These are phyloP conservation scores for Matsumyia berberina DNA, from an alignment of 2,888 invertebrate species.

Conservation along the genomic window DNA sequence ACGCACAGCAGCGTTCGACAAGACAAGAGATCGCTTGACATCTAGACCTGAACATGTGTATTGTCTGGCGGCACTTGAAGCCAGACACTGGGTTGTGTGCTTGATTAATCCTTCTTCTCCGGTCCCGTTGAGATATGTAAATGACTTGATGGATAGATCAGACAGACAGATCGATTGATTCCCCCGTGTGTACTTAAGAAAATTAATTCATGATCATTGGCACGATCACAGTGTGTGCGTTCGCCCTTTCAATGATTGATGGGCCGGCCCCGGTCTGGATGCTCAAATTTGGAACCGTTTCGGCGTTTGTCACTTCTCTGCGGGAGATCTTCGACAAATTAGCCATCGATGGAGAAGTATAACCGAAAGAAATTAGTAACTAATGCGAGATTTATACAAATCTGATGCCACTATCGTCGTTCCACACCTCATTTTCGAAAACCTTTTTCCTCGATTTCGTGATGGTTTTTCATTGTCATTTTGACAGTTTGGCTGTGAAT, in stretches of 20 bases:
- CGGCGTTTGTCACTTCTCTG: conserved; percentile 14
- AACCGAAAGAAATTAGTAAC: not conserved
- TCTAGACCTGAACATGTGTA: conserved; percentile 53
- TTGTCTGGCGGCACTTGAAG: conserved; percentile 62
- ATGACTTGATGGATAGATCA: conserved; percentile 70
- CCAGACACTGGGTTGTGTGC: conserved; percentile 46
- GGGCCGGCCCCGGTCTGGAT: conserved; percentile 10
- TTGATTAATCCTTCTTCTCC: conserved; percentile 51
- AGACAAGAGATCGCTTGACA: conserved; percentile 44
- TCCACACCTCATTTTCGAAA: conserved; percentile 28
- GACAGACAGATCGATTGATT: conserved; percentile 74
- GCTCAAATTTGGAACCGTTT: conserved; percentile 12
- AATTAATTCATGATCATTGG: conserved; percentile 74
- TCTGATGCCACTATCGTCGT: conserved; percentile 36
- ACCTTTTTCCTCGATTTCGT: not conserved
- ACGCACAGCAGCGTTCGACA: conserved; percentile 29
- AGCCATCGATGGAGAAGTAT: not conserved
- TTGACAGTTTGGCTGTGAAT: conserved; percentile 52
- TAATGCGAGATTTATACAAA: conserved; percentile 38
- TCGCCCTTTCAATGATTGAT: conserved; percentile 52
- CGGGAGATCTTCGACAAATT: conserved; percentile 33
- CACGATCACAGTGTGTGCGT: conserved; percentile 57
- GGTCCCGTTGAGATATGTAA: conserved; percentile 45
- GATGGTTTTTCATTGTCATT: conserved; percentile 6
- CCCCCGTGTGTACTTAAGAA: conserved; percentile 58